phyloP scores from a whole-genome alignment of 2,888 invertebrate genomes.

The Seira sanloemensis region DNA sequence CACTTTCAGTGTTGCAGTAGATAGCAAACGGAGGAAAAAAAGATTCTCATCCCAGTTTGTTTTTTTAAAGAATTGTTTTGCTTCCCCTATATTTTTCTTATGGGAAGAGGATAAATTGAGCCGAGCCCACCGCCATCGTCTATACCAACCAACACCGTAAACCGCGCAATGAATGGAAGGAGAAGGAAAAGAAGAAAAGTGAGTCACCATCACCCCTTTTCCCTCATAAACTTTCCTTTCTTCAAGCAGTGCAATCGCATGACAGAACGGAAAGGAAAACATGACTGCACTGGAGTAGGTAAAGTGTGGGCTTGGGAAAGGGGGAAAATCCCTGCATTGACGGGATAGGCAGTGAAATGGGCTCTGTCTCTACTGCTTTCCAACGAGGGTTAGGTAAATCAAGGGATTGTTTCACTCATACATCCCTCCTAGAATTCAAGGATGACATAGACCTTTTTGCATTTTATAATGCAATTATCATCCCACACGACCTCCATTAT shows the following conservation, averaged over 20 bases:
- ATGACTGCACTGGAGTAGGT: slow-evolving; percentile 5
- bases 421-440: too few species aligned
- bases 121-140: neutral
- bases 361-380: neutral
- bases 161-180: neutral
- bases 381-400: neutral
- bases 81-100: neutral
- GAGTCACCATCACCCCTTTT: slow-evolving; percentile 7
- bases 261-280: neutral
- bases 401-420: neutral
- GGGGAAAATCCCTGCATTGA: too few species aligned
- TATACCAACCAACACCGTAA: neutral
- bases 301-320: too few species aligned
- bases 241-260: neutral
- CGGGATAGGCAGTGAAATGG: too few species aligned
- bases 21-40: too few species aligned
- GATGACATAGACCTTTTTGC: too few species aligned
- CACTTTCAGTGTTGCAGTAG: too few species aligned
- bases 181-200: neutral
- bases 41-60: neutral
- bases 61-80: neutral
- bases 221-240: neutral
- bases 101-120: neutral
- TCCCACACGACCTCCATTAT: too few species aligned
- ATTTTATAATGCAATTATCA: too few species aligned